Percentiles rank a stretch among this genome's conserved stretches.
Evolutionary conservation across 2,113 vertebrate genomes (phyloP).

Genomic region (Nothocercus nigrocapillus): DNA sequence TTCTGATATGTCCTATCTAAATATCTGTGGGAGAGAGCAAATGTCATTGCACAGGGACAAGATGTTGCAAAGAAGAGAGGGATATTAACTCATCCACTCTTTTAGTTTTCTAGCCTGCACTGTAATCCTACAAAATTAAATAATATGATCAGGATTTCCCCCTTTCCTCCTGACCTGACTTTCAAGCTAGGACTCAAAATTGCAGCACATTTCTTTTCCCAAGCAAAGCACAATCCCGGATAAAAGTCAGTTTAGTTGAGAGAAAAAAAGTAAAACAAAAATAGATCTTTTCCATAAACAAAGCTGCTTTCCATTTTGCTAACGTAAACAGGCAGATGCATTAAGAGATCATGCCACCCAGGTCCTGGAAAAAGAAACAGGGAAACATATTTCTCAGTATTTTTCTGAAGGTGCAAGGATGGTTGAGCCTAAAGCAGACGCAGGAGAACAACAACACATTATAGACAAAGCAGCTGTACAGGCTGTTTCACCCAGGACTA

Average conservation of each 20-base stretch:
- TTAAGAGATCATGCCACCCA: slow-evolving; percentile 74
- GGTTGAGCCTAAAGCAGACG: neutral
- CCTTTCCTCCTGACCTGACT: slow-evolving; percentile 40
- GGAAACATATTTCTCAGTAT: slow-evolving; percentile 30
- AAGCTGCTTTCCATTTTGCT: slow-evolving; percentile 80
- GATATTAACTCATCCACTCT: slow-evolving; percentile 29
- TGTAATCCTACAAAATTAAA: slow-evolving; percentile 56
- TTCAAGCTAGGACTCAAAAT: slow-evolving; percentile 9
- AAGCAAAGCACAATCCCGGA: slow-evolving; percentile 68
- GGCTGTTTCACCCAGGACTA: neutral
- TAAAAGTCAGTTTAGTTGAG: slow-evolving; percentile 70
- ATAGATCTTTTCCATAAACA: slow-evolving; percentile 85
- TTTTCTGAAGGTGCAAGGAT: slow-evolving; percentile 41
- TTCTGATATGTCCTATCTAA: slow-evolving; percentile 13
- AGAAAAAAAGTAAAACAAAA: slow-evolving; percentile 76
- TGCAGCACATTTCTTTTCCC: slow-evolving; percentile 27
- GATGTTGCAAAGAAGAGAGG: neutral
- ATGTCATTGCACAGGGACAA: neutral
- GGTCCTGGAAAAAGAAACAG: slow-evolving; percentile 43
- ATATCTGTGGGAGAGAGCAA: slow-evolving; percentile 1
- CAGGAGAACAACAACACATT: neutral
- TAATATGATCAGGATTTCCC: slow-evolving; percentile 57
- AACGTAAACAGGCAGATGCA: slow-evolving; percentile 80
- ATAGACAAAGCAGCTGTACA: neutral
- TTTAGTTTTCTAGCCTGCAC: slow-evolving; percentile 23